Evolutionary conservation across 2,113 vertebrate genomes (phyloP).

Genomic region (Isichthys henryi): DNA sequence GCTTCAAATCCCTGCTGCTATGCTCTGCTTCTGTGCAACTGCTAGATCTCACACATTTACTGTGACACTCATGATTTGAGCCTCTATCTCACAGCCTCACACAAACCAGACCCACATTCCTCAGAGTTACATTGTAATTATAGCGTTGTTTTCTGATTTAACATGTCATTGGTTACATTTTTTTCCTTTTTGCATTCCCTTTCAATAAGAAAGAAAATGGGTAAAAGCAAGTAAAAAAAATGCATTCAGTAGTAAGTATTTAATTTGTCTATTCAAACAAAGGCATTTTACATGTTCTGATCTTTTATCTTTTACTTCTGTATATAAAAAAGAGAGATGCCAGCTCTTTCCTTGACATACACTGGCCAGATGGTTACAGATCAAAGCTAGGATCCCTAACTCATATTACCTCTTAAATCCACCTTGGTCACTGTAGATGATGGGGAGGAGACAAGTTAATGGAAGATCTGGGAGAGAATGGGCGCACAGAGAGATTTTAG

Average conservation of each 20-base stretch:
- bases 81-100: conserved; percentile 1
- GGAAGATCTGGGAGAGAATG: neutral
- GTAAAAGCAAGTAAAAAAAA: neutral
- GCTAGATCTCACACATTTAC: neutral
- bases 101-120: neutral
- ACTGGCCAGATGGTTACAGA: neutral
- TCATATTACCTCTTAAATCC: neutral
- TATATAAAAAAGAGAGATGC: neutral
- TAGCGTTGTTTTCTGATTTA: neutral
- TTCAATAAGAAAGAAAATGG: neutral
- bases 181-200: neutral
- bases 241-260: neutral
- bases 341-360: neutral
- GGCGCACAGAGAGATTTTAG: neutral
- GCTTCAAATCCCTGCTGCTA: neutral
- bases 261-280: neutral
- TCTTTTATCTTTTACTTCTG: neutral
- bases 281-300: neutral
- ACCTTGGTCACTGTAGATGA: neutral
- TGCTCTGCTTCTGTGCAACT: neutral
- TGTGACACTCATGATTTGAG: neutral
- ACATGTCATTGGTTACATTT: neutral
- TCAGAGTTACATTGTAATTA: neutral
- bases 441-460: neutral
- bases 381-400: neutral